These are phyloP conservation scores for Pristiophorus japonicus DNA, from an alignment of 2,113 vertebrate genomes.

Conservation along the genomic window DNA sequence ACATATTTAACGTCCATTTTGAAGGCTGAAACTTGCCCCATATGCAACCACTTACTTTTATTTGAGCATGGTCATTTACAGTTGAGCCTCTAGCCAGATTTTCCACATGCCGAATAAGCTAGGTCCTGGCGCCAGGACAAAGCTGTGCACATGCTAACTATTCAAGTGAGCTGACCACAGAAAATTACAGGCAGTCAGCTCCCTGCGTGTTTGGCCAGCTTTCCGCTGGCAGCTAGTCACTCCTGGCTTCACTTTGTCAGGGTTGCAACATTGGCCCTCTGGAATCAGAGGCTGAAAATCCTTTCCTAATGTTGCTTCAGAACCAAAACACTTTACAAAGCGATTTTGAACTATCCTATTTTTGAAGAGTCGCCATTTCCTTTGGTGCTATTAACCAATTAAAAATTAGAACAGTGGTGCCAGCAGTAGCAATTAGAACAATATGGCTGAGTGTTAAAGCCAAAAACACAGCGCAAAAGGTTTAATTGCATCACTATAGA, in stretches of 20 bases:
- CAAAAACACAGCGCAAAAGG: background rate
- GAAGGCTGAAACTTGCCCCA: background rate
- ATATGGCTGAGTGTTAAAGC: background rate
- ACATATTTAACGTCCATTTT: background rate
- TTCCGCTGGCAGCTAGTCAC: background rate
- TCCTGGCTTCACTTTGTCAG: background rate
- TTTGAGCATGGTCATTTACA: background rate
- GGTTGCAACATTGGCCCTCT: background rate
- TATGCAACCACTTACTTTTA: background rate
- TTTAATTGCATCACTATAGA: background rate
- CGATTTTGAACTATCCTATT: background rate
- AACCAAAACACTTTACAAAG: background rate
- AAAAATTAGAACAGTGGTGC: background rate
- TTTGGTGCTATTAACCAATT: background rate
- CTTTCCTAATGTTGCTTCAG: background rate
- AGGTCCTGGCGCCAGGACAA: background rate
- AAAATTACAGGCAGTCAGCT: constrained; percentile 24
- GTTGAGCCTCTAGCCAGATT: background rate
- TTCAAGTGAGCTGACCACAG: constrained; percentile 14
- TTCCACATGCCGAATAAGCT: background rate
- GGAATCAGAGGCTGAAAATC: background rate
- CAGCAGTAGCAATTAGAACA: background rate
- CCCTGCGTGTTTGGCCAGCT: background rate
- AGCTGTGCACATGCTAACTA: constrained; percentile 15
- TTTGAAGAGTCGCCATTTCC: background rate